Evolutionary conservation across 1,140 invertebrate genomes (phyloP).

Genomic region (Goniozus legneri): DNA sequence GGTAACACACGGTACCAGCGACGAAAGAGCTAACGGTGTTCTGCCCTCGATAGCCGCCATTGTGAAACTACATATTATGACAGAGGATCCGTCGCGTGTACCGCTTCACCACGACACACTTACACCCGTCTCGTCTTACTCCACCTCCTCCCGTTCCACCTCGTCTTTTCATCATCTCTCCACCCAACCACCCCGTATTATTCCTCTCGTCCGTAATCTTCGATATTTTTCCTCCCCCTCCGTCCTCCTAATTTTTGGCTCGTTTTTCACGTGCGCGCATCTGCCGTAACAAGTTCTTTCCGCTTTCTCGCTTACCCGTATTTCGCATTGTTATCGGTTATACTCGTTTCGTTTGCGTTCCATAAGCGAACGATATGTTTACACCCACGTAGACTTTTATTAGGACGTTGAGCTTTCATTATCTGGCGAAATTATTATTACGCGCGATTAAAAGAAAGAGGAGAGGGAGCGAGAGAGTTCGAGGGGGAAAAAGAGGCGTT

Average conservation of each 20-base stretch:
- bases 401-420: not conserved
- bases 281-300: not conserved
- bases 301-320: too few relatives aligned
- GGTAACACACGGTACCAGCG: conserved; percentile 44
- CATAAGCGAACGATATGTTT: too few relatives aligned
- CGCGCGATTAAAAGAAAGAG: not conserved
- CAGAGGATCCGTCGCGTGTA: conserved; percentile 45
- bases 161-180: conserved; percentile 11
- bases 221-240: not conserved
- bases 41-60: conserved; percentile 51
- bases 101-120: conserved; percentile 46
- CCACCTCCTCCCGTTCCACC: conserved; percentile 22
- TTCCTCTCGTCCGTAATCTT: not conserved
- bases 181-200: not conserved
- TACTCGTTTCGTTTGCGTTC: too few relatives aligned
- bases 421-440: not conserved
- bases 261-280: not conserved
- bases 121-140: conserved; percentile 31
- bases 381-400: too few relatives aligned
- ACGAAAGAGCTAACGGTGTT: conserved; percentile 48
- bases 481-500: not conserved
- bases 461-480: not conserved
- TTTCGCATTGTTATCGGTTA: too few relatives aligned
- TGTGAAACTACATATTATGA: conserved; percentile 51
- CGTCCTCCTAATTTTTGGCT: not conserved